These are phyloP conservation scores for Perodicticus potto DNA, from an alignment of 2,797 vertebrate genomes.

Conservation along the genomic window DNA sequence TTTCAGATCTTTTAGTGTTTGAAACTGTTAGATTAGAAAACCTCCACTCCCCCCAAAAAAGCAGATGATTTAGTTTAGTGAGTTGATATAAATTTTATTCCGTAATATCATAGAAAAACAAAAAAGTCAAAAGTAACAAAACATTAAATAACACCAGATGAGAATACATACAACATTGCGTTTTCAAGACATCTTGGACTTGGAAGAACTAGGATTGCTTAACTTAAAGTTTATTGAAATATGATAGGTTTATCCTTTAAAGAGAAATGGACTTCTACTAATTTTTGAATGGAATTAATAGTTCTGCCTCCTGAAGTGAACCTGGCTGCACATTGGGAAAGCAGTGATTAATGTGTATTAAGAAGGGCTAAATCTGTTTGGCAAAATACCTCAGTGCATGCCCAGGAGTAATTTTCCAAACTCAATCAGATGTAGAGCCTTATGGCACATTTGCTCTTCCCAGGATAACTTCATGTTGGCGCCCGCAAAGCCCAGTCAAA, in stretches of 20 bases:
- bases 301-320: neutral
- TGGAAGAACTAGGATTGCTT: neutral
- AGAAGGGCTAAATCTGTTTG: neutral
- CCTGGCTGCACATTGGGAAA: neutral
- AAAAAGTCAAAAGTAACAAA: constrained; percentile 17
- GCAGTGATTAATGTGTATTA: neutral
- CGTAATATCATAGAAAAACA: neutral
- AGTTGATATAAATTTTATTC: neutral
- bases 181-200: constrained; percentile 13
- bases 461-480: neutral
- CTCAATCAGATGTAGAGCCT: neutral
- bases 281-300: constrained; percentile 8
- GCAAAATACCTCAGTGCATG: neutral
- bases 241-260: neutral
- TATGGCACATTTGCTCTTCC: neutral
- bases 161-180: neutral
- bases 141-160: neutral
- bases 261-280: neutral
- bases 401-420: neutral
- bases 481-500: neutral
- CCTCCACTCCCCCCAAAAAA: neutral
- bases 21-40: neutral
- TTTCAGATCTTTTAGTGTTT: neutral
- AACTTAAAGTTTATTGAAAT: constrained; percentile 38
- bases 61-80: neutral